Percentiles rank a stretch among this genome's conserved stretches.
Conservation (phyloP, 1,140 invertebrate genomes). For the Diabrotica undecimpunctata region DNA sequence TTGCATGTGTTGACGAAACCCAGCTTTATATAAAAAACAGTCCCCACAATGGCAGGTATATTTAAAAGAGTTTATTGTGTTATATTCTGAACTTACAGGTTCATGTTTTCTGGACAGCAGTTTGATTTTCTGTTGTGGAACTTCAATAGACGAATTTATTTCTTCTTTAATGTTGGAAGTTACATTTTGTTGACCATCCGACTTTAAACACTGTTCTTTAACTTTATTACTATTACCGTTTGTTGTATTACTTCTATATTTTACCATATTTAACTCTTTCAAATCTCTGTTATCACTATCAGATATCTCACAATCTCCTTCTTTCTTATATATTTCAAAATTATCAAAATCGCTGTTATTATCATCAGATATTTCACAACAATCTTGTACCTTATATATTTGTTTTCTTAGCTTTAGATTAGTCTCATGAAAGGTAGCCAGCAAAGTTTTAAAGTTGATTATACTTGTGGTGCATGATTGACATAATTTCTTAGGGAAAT, state of each 20-base stretch:
- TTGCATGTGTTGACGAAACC: constrained; percentile 19
- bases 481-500: constrained; percentile 34
- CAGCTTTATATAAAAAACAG: constrained; percentile 20
- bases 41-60: constrained; percentile 23
- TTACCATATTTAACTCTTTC: constrained; percentile 8
- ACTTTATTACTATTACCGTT: not conserved
- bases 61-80: constrained; percentile 10
- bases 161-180: not conserved
- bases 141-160: not conserved
- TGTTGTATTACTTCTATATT: constrained; percentile 6
- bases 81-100: constrained; percentile 7
- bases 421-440: constrained; percentile 30
- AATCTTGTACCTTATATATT: constrained; percentile 3
- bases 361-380: not conserved
- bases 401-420: constrained; percentile 25
- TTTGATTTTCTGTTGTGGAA: constrained; percentile 7
- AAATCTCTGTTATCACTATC: constrained; percentile 1
- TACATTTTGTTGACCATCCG: no score
- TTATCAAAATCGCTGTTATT: not conserved
- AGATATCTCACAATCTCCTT: not conserved
- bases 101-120: not conserved
- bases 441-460: constrained; percentile 35
- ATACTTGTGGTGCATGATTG: constrained; percentile 28
- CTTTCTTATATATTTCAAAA: constrained; percentile 9
- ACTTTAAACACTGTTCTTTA: no score